These are phyloP conservation scores for Chlorops oryzae DNA, from an alignment of 1,140 invertebrate genomes.

Conservation along the genomic window DNA sequence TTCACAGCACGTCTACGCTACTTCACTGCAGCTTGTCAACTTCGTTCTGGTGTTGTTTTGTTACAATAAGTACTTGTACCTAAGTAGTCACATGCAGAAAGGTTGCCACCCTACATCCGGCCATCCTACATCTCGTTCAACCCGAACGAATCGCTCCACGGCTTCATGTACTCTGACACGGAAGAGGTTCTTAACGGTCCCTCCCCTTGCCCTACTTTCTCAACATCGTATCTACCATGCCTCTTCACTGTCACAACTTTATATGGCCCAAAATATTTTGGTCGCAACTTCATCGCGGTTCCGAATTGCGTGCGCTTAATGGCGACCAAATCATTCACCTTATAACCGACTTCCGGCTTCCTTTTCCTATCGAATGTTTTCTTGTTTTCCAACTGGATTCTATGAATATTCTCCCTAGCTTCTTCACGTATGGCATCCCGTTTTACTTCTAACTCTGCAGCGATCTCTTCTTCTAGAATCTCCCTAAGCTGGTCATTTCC, in stretches of 20 bases:
- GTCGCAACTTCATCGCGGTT: slow-evolving; percentile 23
- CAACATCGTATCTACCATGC: slow-evolving; percentile 23
- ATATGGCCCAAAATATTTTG: slow-evolving; percentile 25
- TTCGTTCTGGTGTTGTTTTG: too few relatives aligned
- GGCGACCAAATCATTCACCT: slow-evolving; percentile 24
- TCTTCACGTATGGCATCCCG: not conserved
- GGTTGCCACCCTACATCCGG: too few relatives aligned
- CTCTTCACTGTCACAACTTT: slow-evolving; percentile 16
- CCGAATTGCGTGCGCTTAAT: slow-evolving; percentile 32
- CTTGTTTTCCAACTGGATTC: slow-evolving; percentile 5
- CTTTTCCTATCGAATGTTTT: not conserved
- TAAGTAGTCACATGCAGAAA: too few relatives aligned
- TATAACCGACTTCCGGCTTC: slow-evolving; percentile 17
- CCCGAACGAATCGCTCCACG: too few relatives aligned
- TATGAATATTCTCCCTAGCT: slow-evolving; percentile 8
- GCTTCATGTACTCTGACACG: too few relatives aligned
- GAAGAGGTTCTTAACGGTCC: too few relatives aligned
- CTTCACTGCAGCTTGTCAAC: too few relatives aligned
- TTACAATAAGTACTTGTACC: too few relatives aligned
- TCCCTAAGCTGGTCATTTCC: not conserved
- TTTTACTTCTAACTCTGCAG: not conserved
- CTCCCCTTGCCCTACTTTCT: too few relatives aligned
- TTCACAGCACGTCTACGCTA: too few relatives aligned
- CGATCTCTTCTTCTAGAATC: not conserved
- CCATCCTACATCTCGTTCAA: too few relatives aligned